Conservation (phyloP, 2,113 vertebrate species). For the Eidolon helvum region DNA sequence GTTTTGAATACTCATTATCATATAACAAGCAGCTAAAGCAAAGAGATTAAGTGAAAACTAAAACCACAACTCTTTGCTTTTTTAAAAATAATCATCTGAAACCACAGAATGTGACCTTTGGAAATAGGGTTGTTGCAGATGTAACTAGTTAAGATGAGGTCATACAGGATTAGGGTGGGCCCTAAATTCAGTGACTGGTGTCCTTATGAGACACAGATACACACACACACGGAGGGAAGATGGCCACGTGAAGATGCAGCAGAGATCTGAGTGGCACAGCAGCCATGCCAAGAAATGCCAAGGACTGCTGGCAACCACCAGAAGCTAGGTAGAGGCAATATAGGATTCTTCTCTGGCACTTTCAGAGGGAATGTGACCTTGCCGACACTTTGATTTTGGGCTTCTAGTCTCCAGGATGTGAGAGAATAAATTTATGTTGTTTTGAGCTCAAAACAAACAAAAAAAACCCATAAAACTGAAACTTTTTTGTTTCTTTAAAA, state of each 20-base stretch:
- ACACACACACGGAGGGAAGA: not conserved
- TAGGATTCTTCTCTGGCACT: not conserved
- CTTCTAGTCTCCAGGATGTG: not conserved
- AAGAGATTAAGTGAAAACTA: not conserved
- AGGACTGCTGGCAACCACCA: no score
- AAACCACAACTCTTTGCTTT: not conserved
- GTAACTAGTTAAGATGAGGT: not conserved
- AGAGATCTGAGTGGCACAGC: not conserved
- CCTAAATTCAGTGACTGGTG: not conserved
- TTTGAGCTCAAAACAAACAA: not conserved
- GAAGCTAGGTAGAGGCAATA: not conserved
- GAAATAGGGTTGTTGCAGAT: not conserved
- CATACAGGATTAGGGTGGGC: not conserved
- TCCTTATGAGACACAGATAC: not conserved
- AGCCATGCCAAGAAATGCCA: not conserved
- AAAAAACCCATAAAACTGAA: not conserved
- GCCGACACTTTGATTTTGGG: not conserved
- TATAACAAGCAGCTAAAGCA: not conserved
- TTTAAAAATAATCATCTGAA: not conserved
- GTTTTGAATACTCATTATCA: not conserved
- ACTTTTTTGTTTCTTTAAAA: not conserved
- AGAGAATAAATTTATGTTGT: not conserved
- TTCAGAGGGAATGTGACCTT: not conserved
- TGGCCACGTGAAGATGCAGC: not conserved
- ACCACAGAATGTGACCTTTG: not conserved